These are phyloP conservation scores for Scortum barcoo DNA, from an alignment of 2,113 vertebrate species.

Conservation along the genomic window DNA sequence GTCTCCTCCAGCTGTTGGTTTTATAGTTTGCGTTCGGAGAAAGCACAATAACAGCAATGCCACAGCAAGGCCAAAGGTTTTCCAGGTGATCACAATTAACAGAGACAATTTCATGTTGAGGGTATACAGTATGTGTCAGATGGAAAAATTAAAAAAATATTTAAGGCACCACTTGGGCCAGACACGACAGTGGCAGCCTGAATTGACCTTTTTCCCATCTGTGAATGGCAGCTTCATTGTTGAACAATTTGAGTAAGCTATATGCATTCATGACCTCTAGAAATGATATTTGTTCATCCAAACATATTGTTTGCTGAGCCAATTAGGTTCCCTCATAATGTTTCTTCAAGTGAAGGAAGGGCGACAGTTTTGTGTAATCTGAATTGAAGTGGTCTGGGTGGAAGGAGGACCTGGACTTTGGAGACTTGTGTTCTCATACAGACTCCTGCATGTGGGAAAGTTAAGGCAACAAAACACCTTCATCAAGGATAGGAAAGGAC, in stretches of 20 bases:
- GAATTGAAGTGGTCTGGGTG: neutral
- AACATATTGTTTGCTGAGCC: neutral
- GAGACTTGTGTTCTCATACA: neutral
- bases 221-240: neutral
- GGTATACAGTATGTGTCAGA: neutral
- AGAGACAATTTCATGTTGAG: neutral
- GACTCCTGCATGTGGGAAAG: neutral
- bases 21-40: slow-evolving; percentile 34
- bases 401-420: neutral
- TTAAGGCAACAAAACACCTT: neutral
- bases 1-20: slow-evolving; percentile 50
- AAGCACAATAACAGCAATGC: slow-evolving; percentile 41
- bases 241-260: neutral
- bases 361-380: neutral
- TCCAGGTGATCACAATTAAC: slow-evolving; percentile 8
- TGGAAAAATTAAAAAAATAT: neutral
- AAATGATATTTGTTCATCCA: neutral
- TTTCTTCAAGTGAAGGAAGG: neutral
- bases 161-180: slow-evolving; percentile 1
- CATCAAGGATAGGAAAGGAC: neutral
- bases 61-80: neutral
- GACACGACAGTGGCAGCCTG: neutral
- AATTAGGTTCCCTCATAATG: neutral
- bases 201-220: neutral
- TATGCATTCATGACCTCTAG: neutral